Conservation (phyloP, 2,113 vertebrate species). For the Fulmarus glacialis region DNA sequence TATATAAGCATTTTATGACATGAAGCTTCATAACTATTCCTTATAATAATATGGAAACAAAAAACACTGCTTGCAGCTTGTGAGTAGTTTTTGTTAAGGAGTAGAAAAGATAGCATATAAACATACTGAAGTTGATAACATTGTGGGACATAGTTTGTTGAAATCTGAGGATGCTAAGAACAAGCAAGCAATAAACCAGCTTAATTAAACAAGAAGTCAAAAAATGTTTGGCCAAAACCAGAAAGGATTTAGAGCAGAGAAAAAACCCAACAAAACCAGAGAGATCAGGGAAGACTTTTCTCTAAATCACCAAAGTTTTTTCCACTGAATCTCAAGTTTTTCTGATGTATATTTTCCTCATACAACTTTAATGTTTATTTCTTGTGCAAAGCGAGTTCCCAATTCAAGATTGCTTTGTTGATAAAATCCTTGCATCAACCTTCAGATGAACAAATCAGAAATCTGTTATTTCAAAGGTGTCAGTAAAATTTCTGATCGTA, state of each 20-base stretch:
- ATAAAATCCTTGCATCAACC: neutral
- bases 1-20: neutral
- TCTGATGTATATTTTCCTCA: neutral
- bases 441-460: neutral
- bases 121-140: neutral
- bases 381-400: neutral
- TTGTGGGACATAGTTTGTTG: neutral
- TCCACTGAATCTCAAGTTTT: neutral
- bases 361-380: neutral
- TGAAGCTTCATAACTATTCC: neutral
- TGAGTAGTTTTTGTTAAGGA: neutral
- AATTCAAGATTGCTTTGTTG: neutral
- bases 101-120: neutral
- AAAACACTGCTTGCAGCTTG: neutral
- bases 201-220: neutral
- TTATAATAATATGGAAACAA: neutral
- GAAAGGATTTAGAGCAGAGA: neutral
- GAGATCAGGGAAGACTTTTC: neutral
- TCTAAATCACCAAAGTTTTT: neutral
- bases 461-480: neutral
- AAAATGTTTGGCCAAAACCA: neutral
- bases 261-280: neutral
- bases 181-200: neutral
- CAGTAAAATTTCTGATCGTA: constrained; percentile 7
- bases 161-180: neutral